phyloP scores from a whole-genome alignment of 2,888 invertebrate species.

The Parasteatoda lunata region DNA sequence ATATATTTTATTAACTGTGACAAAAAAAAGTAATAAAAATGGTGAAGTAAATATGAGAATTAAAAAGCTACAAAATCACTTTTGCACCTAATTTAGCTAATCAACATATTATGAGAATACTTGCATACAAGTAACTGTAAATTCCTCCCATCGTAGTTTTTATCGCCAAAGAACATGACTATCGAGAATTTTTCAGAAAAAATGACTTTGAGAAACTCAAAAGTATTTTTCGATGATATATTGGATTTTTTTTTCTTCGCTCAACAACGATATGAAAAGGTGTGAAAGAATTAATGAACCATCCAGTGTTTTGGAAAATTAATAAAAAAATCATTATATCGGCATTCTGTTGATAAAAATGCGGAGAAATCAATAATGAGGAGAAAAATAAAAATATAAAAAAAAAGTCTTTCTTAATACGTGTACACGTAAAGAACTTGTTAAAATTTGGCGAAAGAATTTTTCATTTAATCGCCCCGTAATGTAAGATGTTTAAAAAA shows the following conservation, averaged over 20 bases:
- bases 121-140: conserved; percentile 9
- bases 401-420: too few species aligned
- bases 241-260: conserved; percentile 13
- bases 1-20: neutral
- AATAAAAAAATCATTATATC: conserved; percentile 30
- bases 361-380: too few species aligned
- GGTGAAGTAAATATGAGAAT: neutral
- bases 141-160: neutral
- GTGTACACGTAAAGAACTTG: too few species aligned
- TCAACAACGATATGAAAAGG: conserved; percentile 11
- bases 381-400: too few species aligned
- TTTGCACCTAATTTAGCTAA: conserved; percentile 48
- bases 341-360: conserved; percentile 27
- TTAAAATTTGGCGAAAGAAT: too few species aligned
- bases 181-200: neutral
- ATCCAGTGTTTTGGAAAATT: conserved; percentile 36
- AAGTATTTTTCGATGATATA: conserved; percentile 53
- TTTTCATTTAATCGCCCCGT: too few species aligned
- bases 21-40: neutral
- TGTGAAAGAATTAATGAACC: conserved; percentile 55
- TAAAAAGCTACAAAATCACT: conserved; percentile 36
- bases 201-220: neutral
- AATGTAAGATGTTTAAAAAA: too few species aligned
- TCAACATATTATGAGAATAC: conserved; percentile 45
- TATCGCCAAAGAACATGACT: conserved; percentile 39